Conservation (phyloP, 2,797 vertebrate genomes). For the Microchirus variegatus region DNA sequence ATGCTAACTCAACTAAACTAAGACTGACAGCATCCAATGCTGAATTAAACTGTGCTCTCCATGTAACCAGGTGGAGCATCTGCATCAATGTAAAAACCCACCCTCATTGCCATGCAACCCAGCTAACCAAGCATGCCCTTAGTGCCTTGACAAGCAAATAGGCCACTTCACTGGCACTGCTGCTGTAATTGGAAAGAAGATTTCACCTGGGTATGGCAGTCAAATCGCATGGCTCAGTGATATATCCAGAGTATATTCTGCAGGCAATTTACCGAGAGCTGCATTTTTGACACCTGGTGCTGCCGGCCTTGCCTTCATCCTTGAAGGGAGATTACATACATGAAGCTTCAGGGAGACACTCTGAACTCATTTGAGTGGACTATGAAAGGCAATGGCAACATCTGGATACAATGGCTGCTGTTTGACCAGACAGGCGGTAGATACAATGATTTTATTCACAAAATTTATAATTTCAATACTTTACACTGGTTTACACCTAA, state of each 20-base stretch:
- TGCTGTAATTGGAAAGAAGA: conserved; percentile 63
- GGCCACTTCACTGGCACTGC: conserved; percentile 54
- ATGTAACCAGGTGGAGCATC: conserved; percentile 28
- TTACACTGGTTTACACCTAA: too few relatives aligned
- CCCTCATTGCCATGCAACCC: conserved; percentile 34
- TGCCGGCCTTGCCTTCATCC: conserved; percentile 17
- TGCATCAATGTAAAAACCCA: conserved; percentile 19
- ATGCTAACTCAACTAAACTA: conserved; percentile 13
- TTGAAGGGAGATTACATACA: conserved; percentile 15
- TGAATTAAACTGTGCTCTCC: conserved; percentile 7
- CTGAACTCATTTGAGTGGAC: conserved; percentile 11
- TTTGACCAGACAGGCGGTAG: too few relatives aligned
- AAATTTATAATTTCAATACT: too few relatives aligned
- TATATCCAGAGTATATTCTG: conserved; percentile 34
- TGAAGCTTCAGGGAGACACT: conserved; percentile 14
- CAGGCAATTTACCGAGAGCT: conserved; percentile 31
- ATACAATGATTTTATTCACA: too few relatives aligned
- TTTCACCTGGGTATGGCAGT: conserved; percentile 43
- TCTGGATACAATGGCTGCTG: too few relatives aligned
- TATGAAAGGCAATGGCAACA: too few relatives aligned
- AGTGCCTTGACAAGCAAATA: conserved; percentile 62
- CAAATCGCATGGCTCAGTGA: conserved; percentile 51
- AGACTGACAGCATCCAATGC: conserved; percentile 23
- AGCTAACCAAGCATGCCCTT: conserved; percentile 35
- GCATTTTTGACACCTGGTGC: conserved; percentile 9